Evolutionary conservation across 2,113 vertebrate species (phyloP).

Genomic region (Gadus chalcogrammus): DNA sequence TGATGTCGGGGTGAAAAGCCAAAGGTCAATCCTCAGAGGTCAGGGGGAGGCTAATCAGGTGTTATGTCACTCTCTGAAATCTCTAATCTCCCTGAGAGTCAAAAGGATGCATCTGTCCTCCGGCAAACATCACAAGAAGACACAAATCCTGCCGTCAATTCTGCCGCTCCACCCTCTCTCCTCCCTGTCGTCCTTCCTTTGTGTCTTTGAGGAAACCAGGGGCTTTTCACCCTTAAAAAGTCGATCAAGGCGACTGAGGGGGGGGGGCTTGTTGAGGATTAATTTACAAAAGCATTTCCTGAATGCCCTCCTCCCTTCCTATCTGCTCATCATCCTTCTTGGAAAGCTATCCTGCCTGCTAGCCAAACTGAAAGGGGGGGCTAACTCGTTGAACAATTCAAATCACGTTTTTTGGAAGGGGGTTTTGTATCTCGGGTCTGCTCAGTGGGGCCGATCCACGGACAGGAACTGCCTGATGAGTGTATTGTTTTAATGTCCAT

Average conservation of each 20-base stretch:
- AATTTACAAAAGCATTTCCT: conserved; percentile 57
- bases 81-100: conserved; percentile 70
- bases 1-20: conserved; percentile 58
- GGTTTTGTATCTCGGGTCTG: too few species aligned
- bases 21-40: conserved; percentile 69
- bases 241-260: background rate
- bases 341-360: conserved; percentile 23
- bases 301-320: conserved; percentile 25
- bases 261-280: conserved; percentile 47
- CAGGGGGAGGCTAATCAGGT: conserved; percentile 64
- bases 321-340: conserved; percentile 36
- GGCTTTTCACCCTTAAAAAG: conserved; percentile 38
- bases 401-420: conserved; percentile 57
- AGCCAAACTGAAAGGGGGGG: conserved; percentile 38
- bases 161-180: conserved; percentile 45
- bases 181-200: conserved; percentile 53
- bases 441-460: conserved; percentile 40
- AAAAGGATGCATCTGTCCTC: conserved; percentile 59
- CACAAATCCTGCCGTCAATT: conserved; percentile 22
- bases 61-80: conserved; percentile 69
- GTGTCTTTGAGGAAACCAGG: conserved; percentile 43
- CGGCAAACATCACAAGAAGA: conserved; percentile 47
- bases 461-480: conserved; percentile 63
- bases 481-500: conserved; percentile 75
- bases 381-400: conserved; percentile 63